Conservation (phyloP, 2,888 invertebrate genomes). For the Oxyteleia sp. region DNA sequence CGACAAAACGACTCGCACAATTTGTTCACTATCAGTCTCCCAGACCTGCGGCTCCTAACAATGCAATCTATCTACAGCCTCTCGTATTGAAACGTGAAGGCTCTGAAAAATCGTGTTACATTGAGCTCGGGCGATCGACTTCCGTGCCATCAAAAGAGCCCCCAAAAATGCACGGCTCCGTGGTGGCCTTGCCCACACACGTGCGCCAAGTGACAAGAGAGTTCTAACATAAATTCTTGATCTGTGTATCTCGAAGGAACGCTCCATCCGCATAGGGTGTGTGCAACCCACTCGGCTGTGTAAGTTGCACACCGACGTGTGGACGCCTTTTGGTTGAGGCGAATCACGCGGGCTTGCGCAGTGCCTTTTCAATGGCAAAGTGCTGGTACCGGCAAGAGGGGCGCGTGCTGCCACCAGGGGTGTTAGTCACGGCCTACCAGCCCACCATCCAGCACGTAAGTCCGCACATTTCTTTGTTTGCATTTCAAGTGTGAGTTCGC, state of each 20-base stretch:
- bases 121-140: conserved; percentile 6
- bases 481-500: no score
- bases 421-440: conserved; percentile 87
- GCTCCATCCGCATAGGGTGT: conserved; percentile 51
- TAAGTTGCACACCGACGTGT: conserved; percentile 41
- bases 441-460: conserved; percentile 87
- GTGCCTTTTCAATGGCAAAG: conserved; percentile 79
- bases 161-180: neutral
- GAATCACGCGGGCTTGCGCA: conserved; percentile 81
- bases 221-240: conserved; percentile 35
- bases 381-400: conserved; percentile 79
- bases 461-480: conserved; percentile 70
- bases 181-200: conserved; percentile 36
- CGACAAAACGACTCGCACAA: no score
- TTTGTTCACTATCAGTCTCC: conserved; percentile 3
- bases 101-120: conserved; percentile 13
- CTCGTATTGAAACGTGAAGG: conserved; percentile 13
- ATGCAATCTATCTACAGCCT: neutral
- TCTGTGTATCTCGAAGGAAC: conserved; percentile 40
- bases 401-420: conserved; percentile 85
- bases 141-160: conserved; percentile 4
- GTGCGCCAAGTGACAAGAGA: conserved; percentile 30
- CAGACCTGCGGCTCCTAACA: neutral
- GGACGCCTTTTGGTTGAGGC: conserved; percentile 58
- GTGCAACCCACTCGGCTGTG: conserved; percentile 31